A percentile compares a stretch with the other conserved stretches of the same genome.
These are phyloP conservation scores for Pollicipes pollicipes DNA, from an alignment of 1,140 invertebrate genomes.

Conservation along the genomic window DNA sequence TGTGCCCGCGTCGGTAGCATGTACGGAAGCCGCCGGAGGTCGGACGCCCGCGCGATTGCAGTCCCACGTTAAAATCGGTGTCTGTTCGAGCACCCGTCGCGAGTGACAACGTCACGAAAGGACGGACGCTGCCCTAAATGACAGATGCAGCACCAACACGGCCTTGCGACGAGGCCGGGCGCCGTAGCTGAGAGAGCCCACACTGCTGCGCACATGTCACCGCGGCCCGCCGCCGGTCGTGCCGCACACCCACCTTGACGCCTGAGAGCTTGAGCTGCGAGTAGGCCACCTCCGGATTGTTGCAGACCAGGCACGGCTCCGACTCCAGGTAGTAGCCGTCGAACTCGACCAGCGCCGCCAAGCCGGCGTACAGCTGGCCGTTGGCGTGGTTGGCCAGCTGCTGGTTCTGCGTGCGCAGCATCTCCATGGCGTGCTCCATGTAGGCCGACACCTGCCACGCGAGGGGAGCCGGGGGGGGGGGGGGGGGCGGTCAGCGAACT, in stretches of 20 bases:
- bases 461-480: constrained; percentile 8
- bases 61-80: too few relatives aligned
- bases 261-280: constrained; percentile 78
- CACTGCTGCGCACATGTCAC: too few relatives aligned
- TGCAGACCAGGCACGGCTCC: constrained; percentile 90
- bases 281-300: constrained; percentile 88
- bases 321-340: constrained; percentile 93
- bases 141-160: too few relatives aligned
- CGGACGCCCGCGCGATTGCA: too few relatives aligned
- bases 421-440: constrained; percentile 63
- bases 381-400: constrained; percentile 79
- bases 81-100: too few relatives aligned
- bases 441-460: constrained; percentile 44
- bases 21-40: too few relatives aligned
- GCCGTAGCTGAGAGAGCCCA: too few relatives aligned
- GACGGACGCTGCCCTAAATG: too few relatives aligned
- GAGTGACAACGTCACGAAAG: too few relatives aligned
- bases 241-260: constrained; percentile 56
- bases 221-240: too few relatives aligned
- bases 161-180: too few relatives aligned
- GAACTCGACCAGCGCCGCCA: constrained; percentile 80
- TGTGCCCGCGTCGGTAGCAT: too few relatives aligned
- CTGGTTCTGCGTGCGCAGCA: constrained; percentile 71
- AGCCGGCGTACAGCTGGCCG: constrained; percentile 73
- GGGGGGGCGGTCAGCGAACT: constrained; percentile 3